Base-by-base conservation (phyloP, 1,140 invertebrate species). In the Conopomorpha cramerella region DNA sequence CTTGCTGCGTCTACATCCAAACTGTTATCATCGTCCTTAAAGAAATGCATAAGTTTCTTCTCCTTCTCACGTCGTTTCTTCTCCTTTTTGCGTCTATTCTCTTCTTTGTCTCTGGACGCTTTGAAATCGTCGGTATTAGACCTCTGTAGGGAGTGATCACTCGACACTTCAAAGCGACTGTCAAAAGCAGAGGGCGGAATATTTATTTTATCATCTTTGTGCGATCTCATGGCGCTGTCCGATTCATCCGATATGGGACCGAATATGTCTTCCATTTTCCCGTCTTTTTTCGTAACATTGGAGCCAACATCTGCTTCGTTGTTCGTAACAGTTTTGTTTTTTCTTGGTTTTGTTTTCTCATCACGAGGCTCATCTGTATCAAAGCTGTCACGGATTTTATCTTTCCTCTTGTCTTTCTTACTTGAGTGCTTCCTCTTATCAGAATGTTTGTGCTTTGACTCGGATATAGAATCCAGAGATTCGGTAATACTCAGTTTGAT, bases 211-310 rank as follows among this genome's bases (percentile, higher is more conserved):
- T 56, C 51, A 44, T 33, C 45, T 18, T 51, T 46, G 30, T 52
- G 40, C 7, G 49, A 35, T 17, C 42, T 29, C 34, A 49, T 59
- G 13, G 55, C 49, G 19, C 55, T 63, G 41, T 79, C 77, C 14
- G 74, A 79, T 17, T 92, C 87, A 55, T 93, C 91, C 0, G 91
- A 92, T 16, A 93, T 76, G 1, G 90, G 88, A 2, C 90, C 91
- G 66, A 93, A 93, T 37, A 93, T 92, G 49, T 91, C 89, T 65
- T 92, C 88, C 87, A 92, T 90, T 55, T 90, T 86, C 27, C 88
- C 87, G 35, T 87, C 86, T 36, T 82, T 80, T 55, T 84, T 85
- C 8, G 59, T 52, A 37, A 76, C 66, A 42, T 45, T 65, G 10
- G 54, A 39, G 35, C 50, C 41, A 10, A 35, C 39, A 33, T 68